Evolutionary conservation across 2,888 invertebrate species (phyloP), one percentile per base, ranked within the genome.

Genomic region (Mythimna lalbum): DNA sequence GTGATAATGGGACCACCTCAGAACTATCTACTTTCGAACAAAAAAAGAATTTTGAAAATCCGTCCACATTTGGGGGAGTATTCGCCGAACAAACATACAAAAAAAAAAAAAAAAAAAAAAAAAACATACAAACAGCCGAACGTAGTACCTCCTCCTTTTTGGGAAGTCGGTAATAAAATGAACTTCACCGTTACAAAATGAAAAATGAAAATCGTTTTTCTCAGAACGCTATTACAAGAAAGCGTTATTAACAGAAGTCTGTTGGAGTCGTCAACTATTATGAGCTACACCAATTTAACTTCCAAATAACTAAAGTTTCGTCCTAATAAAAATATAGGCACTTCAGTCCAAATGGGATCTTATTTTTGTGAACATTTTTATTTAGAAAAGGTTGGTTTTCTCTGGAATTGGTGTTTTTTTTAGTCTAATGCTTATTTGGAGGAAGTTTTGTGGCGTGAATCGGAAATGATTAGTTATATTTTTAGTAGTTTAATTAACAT

Each of bases 271-370:
- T 86, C 89, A 90, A 91, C 91, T 91, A 91, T 90, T 86, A 85
- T 87, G 87, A 85, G 66, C 61, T 76, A 74, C 65, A 86, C 81
- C 91, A 93, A 94, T 94, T 90, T 93, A 94, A 93, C 93, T 94
- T 93, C 72, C 86, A 82, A 89, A 91, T 91, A 89, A 89, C 82
- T 83, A 82, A 90, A 89, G 86, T 93, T 93, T 90, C 83, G 65
- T 73, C 69, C 69, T 85, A 81, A 87, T 85, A 84, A 82, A 84
- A 86, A 82, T 76, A 78, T 82, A 78, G 76, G 74, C 63, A 67
- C 71, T 74, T 76, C 69, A 67, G 56, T 61, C 57, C 69, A 56
- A 80, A 80, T 73, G 56, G 49, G 69, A 64, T 72, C 69, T 76
- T 80, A 73, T 76, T 80, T 76, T 67, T 56, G 66, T 36, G 69